A percentile compares a stretch with the other conserved stretches of the same genome.
Evolutionary conservation across 2,888 invertebrate genomes (phyloP).

Genomic region (Lobophora halterata): DNA sequence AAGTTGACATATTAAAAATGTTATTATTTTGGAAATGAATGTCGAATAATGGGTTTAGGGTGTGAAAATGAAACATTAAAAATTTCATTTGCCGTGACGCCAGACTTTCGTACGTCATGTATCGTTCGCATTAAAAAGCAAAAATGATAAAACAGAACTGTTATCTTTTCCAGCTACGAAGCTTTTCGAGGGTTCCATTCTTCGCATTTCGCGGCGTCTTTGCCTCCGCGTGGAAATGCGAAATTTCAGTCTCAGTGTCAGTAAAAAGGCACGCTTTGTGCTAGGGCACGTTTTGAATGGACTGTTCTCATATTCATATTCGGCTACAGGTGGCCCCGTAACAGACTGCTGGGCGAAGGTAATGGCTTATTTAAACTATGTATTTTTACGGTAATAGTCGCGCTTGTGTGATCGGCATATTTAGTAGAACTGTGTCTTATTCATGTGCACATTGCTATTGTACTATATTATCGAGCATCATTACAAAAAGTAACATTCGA

Average conservation of each 20-base stretch:
- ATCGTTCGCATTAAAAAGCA: constrained; percentile 20
- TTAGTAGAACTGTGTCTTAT: not conserved
- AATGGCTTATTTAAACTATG: constrained; percentile 29
- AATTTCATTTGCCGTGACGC: constrained; percentile 35
- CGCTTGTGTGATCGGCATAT: constrained; percentile 7
- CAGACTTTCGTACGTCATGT: constrained; percentile 25
- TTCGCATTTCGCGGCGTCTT: constrained; percentile 60
- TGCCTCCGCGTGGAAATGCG: constrained; percentile 51
- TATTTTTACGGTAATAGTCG: constrained; percentile 17
- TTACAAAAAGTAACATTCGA: no score
- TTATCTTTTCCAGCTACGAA: constrained; percentile 39
- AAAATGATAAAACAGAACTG: constrained; percentile 36
- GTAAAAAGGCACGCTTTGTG: constrained; percentile 60
- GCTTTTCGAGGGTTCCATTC: constrained; percentile 43
- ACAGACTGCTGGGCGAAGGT: constrained; percentile 27
- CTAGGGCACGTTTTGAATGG: constrained; percentile 44
- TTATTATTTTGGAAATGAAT: constrained; percentile 31
- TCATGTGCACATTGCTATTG: constrained; percentile 2
- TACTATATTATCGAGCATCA: not conserved
- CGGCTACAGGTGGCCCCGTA: constrained; percentile 55
- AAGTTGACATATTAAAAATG: constrained; percentile 32
- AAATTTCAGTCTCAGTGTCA: constrained; percentile 50
- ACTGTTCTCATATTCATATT: constrained; percentile 47
- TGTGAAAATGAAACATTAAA: constrained; percentile 32
- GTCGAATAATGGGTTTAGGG: constrained; percentile 27